Evolutionary conservation across 2,797 vertebrate genomes (phyloP).

Genomic region (Atherinosoma microstoma): DNA sequence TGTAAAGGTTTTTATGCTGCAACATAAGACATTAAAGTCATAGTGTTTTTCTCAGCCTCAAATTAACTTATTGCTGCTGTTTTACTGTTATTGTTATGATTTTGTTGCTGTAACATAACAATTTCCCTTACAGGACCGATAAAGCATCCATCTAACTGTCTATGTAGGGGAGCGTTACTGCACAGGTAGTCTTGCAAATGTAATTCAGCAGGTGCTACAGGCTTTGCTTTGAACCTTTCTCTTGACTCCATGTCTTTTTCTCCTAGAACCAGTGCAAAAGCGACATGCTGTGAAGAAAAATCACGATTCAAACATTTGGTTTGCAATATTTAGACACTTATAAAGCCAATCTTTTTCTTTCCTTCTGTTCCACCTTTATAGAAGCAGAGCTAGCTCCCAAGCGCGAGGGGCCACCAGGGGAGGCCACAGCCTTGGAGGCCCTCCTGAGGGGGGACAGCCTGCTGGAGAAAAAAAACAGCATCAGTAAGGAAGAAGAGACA

Average conservation of each 20-base stretch:
- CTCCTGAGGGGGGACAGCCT: conserved; percentile 91
- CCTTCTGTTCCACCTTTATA: conserved; percentile 57
- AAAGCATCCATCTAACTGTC: neutral
- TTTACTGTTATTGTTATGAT: neutral
- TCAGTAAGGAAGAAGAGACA: conserved; percentile 93
- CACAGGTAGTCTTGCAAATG: neutral
- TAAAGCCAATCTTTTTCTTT: neutral
- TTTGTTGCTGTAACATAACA: neutral
- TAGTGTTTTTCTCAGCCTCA: neutral
- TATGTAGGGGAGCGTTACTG: neutral
- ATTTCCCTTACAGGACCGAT: neutral
- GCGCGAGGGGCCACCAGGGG: conserved; percentile 88
- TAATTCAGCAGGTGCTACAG: no score
- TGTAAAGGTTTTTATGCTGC: conserved; percentile 3
- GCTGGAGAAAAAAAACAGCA: conserved; percentile 88
- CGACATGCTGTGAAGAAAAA: neutral
- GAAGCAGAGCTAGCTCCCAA: conserved; percentile 95
- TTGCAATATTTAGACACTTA: neutral
- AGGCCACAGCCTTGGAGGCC: conserved; percentile 94
- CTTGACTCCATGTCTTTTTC: neutral
- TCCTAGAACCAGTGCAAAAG: neutral
- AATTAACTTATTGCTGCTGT: neutral
- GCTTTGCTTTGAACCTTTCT: neutral
- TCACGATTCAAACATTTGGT: neutral
- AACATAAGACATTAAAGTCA: neutral